Conservation (phyloP, 2,797 vertebrate species). For the Rhyacichthys aspro region DNA sequence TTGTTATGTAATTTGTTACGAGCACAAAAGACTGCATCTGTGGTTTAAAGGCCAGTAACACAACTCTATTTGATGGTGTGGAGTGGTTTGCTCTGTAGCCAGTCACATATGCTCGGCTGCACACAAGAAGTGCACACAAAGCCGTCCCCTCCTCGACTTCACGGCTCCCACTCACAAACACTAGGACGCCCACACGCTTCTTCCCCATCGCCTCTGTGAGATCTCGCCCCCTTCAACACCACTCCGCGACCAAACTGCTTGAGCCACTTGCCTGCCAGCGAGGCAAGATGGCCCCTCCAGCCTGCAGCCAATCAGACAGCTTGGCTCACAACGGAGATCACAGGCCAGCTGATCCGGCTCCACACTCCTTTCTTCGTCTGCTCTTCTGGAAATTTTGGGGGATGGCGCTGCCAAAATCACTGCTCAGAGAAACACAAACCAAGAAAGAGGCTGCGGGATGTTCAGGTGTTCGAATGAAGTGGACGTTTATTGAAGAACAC, state of each 20-base stretch:
- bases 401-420: constrained; percentile 51
- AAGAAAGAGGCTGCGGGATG: not conserved
- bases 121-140: no score
- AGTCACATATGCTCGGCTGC: no score
- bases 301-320: constrained; percentile 86
- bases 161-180: constrained; percentile 21
- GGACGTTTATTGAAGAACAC: not conserved
- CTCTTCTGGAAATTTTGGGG: constrained; percentile 81
- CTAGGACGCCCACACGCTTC: constrained; percentile 48
- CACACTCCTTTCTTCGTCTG: constrained; percentile 80
- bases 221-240: constrained; percentile 35
- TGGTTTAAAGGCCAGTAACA: no score
- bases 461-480: not conserved
- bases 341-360: constrained; percentile 80
- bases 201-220: not conserved
- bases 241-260: constrained; percentile 76
- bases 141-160: not conserved
- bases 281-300: constrained; percentile 83
- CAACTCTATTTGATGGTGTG: no score
- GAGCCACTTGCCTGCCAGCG: constrained; percentile 84
- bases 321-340: constrained; percentile 80
- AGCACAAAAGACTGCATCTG: no score
- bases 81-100: no score
- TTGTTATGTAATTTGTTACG: no score
- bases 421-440: constrained; percentile 7